Percentiles rank a stretch among this genome's conserved stretches.
These are phyloP conservation scores for Drosophila greeni DNA, from an alignment of 2,888 invertebrate genomes.

Conservation along the genomic window DNA sequence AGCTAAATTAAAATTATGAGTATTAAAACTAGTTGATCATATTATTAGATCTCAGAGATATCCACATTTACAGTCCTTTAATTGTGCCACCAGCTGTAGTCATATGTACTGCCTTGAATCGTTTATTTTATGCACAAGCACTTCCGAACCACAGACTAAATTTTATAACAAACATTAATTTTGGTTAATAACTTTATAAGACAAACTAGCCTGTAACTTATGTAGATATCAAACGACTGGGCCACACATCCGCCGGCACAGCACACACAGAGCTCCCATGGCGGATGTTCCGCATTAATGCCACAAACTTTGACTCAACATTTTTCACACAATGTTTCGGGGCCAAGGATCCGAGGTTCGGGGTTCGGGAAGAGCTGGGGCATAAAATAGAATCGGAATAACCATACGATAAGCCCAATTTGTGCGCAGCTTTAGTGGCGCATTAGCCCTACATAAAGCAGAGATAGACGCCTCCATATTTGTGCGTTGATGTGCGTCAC, in stretches of 20 bases:
- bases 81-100: not conserved
- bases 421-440: constrained; percentile 74
- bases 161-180: constrained; percentile 71
- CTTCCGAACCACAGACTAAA: constrained; percentile 68
- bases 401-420: constrained; percentile 74
- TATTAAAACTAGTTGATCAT: not conserved
- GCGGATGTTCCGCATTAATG: constrained; percentile 33
- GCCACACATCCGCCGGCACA: constrained; percentile 24
- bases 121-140: constrained; percentile 59
- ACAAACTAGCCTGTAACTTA: constrained; percentile 30
- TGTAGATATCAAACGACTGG: constrained; percentile 25
- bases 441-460: constrained; percentile 72
- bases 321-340: constrained; percentile 68
- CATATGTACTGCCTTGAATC: constrained; percentile 24
- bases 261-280: constrained; percentile 1
- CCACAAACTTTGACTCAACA: constrained; percentile 57
- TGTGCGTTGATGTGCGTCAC: constrained; percentile 72
- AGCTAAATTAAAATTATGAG: not conserved
- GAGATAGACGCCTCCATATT: constrained; percentile 64
- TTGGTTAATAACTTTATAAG: constrained; percentile 70
- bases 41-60: not conserved
- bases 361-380: constrained; percentile 38
- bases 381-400: constrained; percentile 75
- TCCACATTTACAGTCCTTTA: not conserved
- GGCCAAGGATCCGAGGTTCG: constrained; percentile 26